Evolutionary conservation across 2,797 vertebrate species (phyloP).

Genomic region (Melanotaenia boesemani): DNA sequence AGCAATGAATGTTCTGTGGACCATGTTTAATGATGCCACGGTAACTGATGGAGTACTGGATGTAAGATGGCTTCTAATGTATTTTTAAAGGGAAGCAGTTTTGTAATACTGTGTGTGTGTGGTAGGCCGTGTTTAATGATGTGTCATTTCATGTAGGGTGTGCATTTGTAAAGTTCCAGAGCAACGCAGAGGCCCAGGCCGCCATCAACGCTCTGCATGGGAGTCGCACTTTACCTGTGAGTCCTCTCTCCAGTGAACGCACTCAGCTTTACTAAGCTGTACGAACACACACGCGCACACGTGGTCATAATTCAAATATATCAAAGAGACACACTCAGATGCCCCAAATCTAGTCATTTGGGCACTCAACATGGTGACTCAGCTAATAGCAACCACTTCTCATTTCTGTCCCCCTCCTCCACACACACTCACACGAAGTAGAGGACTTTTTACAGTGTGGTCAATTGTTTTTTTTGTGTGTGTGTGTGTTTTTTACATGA

Average conservation of each 20-base stretch:
- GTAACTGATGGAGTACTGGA: constrained; percentile 75
- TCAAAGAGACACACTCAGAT: constrained; percentile 51
- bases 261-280: neutral
- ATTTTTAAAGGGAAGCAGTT: constrained; percentile 75
- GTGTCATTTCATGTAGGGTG: constrained; percentile 82
- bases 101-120: constrained; percentile 30
- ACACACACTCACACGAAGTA: constrained; percentile 35
- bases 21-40: constrained; percentile 76
- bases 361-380: constrained; percentile 64
- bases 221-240: constrained; percentile 84
- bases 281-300: constrained; percentile 6
- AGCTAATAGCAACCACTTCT: constrained; percentile 68
- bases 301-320: constrained; percentile 29
- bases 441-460: neutral
- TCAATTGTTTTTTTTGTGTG: neutral
- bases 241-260: constrained; percentile 27
- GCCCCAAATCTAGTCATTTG: constrained; percentile 61
- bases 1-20: constrained; percentile 77
- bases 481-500: neutral
- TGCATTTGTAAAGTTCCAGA: constrained; percentile 96
- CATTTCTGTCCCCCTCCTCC: constrained; percentile 55
- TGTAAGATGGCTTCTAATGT: constrained; percentile 74
- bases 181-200: constrained; percentile 84
- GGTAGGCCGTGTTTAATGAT: constrained; percentile 48
- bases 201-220: constrained; percentile 84